Evolutionary conservation across 2,888 invertebrate species (phyloP).

Genomic region (Thysanoteuthis rhombus): DNA sequence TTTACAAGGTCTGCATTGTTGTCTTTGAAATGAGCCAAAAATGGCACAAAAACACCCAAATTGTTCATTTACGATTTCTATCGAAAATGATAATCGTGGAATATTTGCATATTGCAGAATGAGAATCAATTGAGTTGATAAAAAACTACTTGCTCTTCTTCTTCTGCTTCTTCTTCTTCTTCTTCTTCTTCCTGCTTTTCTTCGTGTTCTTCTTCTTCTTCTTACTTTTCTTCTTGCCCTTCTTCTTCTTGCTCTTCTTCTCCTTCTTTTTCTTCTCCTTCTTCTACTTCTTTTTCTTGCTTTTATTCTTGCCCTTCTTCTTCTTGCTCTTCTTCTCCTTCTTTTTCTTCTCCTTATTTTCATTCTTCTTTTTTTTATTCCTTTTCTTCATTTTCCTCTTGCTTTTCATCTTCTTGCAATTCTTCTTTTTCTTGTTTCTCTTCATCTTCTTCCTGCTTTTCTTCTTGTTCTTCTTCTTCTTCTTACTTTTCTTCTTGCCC

Average conservation of each 20-base stretch:
- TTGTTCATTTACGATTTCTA: background rate
- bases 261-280: background rate
- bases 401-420: conserved; percentile 16
- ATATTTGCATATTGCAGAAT: too few relatives aligned
- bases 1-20: too few relatives aligned
- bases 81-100: too few relatives aligned
- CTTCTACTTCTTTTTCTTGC: conserved; percentile 34
- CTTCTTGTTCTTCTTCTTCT: conserved; percentile 12
- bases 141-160: conserved; percentile 33
- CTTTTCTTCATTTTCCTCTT: background rate
- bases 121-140: too few relatives aligned
- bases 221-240: too few relatives aligned
- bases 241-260: too few relatives aligned
- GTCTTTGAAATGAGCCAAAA: too few relatives aligned
- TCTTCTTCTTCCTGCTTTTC: conserved; percentile 20
- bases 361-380: conserved; percentile 30
- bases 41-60: too few relatives aligned
- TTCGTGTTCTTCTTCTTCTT: too few relatives aligned
- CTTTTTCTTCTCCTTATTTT: conserved; percentile 31
- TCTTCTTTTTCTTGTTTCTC: background rate
- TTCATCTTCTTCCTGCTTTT: background rate
- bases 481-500: background rate
- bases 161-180: conserved; percentile 31
- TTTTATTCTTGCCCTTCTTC: background rate
- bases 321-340: conserved; percentile 16